phyloP scores from a whole-genome alignment of 1,140 invertebrate genomes.

The Magallana angulata region DNA sequence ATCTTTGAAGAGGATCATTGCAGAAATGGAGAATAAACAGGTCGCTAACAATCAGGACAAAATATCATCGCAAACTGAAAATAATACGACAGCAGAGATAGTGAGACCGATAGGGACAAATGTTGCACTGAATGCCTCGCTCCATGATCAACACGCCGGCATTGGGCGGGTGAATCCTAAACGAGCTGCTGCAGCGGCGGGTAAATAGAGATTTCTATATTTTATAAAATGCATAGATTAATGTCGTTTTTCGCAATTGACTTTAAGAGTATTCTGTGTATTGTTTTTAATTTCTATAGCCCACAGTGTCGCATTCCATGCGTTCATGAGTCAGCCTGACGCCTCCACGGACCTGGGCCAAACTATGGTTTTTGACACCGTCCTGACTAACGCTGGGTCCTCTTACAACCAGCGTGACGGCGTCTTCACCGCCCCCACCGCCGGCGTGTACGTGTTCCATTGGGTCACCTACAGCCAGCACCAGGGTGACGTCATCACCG shows the following conservation, averaged over 20 bases:
- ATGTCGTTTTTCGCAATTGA: background rate
- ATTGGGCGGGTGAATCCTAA: too few species aligned
- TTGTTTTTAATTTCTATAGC: background rate
- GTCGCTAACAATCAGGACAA: background rate
- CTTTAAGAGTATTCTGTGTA: background rate
- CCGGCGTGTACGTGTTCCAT: constrained; percentile 3
- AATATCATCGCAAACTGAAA: background rate
- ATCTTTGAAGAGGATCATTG: background rate
- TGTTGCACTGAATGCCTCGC: too few species aligned
- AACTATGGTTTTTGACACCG: constrained; percentile 3
- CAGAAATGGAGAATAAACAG: background rate
- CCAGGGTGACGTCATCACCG: background rate
- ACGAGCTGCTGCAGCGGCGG: too few species aligned
- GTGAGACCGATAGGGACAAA: too few species aligned
- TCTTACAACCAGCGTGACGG: background rate
- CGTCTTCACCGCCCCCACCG: constrained; percentile 15
- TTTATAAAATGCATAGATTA: too few species aligned
- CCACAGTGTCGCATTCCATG: constrained; percentile 24
- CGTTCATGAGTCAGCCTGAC: background rate
- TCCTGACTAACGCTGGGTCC: background rate
- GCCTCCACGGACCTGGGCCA: background rate
- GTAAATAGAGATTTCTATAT: too few species aligned
- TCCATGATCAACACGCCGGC: too few species aligned
- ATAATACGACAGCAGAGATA: background rate
- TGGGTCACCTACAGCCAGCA: background rate